A percentile compares a stretch with the other conserved stretches of the same genome.
These are phyloP conservation scores for Epistrophella euchroma DNA, from an alignment of 2,888 invertebrate species.

Conservation along the genomic window DNA sequence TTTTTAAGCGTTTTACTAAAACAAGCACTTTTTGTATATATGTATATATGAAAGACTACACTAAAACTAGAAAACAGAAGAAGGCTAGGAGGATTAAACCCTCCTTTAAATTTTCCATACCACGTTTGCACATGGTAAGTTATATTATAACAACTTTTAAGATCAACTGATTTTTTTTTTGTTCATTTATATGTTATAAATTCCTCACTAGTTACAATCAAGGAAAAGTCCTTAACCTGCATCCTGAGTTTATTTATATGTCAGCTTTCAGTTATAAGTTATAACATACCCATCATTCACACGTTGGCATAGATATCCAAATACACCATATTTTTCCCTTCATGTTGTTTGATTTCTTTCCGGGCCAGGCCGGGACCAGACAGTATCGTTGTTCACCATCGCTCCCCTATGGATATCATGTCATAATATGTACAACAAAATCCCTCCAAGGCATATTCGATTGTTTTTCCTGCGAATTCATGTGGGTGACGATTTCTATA, in stretches of 20 bases:
- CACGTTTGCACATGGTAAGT: too few relatives aligned
- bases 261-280: too few relatives aligned
- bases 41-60: too few relatives aligned
- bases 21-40: too few relatives aligned
- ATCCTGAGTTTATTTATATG: constrained; percentile 4
- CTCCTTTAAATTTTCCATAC: too few relatives aligned
- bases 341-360: constrained; percentile 12
- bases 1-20: too few relatives aligned
- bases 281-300: background rate
- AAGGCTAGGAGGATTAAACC: too few relatives aligned
- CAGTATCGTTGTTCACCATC: background rate
- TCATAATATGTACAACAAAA: background rate
- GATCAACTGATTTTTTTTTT: too few relatives aligned
- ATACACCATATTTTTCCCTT: constrained; percentile 1
- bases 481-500: constrained; percentile 3
- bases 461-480: constrained; percentile 17
- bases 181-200: background rate
- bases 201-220: background rate
- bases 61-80: too few relatives aligned
- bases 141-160: too few relatives aligned
- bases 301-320: background rate
- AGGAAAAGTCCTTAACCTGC: background rate
- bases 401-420: background rate
- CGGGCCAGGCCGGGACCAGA: background rate
- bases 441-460: constrained; percentile 1